Conservation (phyloP, 2,888 invertebrate genomes). For the Heliothis peltigera region DNA sequence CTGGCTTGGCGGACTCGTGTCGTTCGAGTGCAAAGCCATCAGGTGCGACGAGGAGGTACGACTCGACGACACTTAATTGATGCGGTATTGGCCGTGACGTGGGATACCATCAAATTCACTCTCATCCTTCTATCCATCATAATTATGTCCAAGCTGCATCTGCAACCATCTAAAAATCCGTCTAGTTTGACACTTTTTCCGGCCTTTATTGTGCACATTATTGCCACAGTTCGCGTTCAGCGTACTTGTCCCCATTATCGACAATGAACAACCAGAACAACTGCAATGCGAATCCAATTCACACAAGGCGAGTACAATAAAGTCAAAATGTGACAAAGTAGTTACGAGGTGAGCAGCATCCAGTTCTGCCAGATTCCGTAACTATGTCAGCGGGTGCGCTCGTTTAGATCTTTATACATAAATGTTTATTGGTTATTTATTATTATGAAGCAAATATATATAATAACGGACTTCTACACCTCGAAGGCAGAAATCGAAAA, state of each 20-base stretch:
- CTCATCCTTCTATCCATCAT: slow-evolving; percentile 57
- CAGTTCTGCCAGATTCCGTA: slow-evolving; percentile 58
- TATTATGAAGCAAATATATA: too few relatives aligned
- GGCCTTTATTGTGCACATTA: slow-evolving; percentile 8
- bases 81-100: slow-evolving; percentile 68
- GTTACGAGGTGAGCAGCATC: slow-evolving; percentile 52
- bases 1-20: slow-evolving; percentile 70
- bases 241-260: slow-evolving; percentile 43
- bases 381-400: slow-evolving; percentile 55
- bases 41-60: slow-evolving; percentile 73
- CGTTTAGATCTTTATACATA: slow-evolving; percentile 29
- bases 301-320: slow-evolving; percentile 53
- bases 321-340: slow-evolving; percentile 54
- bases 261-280: slow-evolving; percentile 43
- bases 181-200: slow-evolving; percentile 21
- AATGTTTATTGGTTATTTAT: slow-evolving; percentile 22
- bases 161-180: slow-evolving; percentile 21
- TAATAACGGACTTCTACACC: slow-evolving; percentile 29
- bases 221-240: slow-evolving; percentile 25
- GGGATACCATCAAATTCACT: slow-evolving; percentile 53
- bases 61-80: slow-evolving; percentile 72
- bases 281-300: slow-evolving; percentile 57
- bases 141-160: slow-evolving; percentile 30
- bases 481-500: slow-evolving; percentile 12
- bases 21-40: slow-evolving; percentile 71